Percentiles rank a stretch among this genome's conserved stretches.
Conservation (phyloP, 2,888 invertebrate genomes). For the Oxycera nigricornis region DNA sequence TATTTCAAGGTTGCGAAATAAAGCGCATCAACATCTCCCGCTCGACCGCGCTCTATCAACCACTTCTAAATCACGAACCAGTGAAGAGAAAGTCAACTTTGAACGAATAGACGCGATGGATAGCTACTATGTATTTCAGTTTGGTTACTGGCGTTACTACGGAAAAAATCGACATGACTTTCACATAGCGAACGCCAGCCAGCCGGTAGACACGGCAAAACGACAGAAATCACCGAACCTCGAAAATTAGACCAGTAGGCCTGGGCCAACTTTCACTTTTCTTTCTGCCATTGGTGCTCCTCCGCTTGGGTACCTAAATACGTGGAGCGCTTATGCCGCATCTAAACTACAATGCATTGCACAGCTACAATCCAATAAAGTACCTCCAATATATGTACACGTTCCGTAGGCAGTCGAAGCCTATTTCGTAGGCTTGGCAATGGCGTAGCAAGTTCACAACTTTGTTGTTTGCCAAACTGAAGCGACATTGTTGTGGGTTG, state of each 20-base stretch:
- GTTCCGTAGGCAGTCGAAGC: too few relatives aligned
- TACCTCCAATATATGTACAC: too few relatives aligned
- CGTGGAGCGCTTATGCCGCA: too few relatives aligned
- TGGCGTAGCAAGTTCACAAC: background rate
- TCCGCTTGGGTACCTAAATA: slow-evolving; percentile 34
- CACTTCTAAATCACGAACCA: background rate
- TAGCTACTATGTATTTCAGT: background rate
- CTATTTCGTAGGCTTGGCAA: background rate
- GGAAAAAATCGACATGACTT: slow-evolving; percentile 1
- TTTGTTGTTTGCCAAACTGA: background rate
- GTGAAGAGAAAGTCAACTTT: background rate
- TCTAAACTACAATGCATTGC: too few relatives aligned
- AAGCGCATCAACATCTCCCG: slow-evolving; percentile 7
- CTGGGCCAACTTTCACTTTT: slow-evolving; percentile 51
- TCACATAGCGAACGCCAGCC: background rate
- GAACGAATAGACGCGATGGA: background rate
- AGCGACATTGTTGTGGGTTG: too few relatives aligned
- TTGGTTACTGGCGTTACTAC: background rate
- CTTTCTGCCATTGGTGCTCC: slow-evolving; percentile 31
- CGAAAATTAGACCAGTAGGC: slow-evolving; percentile 48
- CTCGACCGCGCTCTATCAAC: background rate
- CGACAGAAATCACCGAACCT: slow-evolving; percentile 39
- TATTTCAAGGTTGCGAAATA: slow-evolving; percentile 19
- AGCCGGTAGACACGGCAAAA: background rate
- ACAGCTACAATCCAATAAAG: too few relatives aligned